Base-by-base conservation (phyloP, 2,113 vertebrate genomes). In the Chlorodrepanis virens region DNA sequence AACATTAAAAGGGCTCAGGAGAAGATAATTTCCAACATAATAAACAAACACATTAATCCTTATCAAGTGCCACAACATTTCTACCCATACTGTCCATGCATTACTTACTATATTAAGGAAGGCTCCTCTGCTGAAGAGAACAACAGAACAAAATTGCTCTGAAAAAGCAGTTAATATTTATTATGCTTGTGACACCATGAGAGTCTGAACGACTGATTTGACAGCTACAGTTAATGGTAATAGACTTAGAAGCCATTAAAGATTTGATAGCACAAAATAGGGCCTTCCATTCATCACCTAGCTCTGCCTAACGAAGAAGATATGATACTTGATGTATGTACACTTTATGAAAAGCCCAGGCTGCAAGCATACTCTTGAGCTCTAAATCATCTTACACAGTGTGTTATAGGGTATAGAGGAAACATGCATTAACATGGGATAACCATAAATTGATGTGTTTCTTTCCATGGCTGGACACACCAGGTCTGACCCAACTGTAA, bases 41-140 rank as follows among this genome's bases (percentile, higher is more conserved):
- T 93, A 95, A 95, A 90, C 75, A 96, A 92, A 77, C 54, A 77
- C 54, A 94, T 96, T 83, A 89, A 94, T 96, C 89, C 19, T 92
- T 86, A 86, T 93, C 71, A 86, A 83, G 42, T 53, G 45, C 22
- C 31, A 39, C 35, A 78, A 59, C 25, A 56, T 68, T 90, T 71
- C 74, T 79, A 81, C 42, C 24, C 35, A 13, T 65, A 77, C 81
- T 63, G 42, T 12, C 47, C 23, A n/a, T 76, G 50, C 31, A n/a
- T 88, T 93, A 47, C 52, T 83, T 28, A 74, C 45, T 83, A 21
- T 56, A 69, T 92, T 45, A 90, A 77, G 47, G 67, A 83, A 78
- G 27, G n/a, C 50, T 93, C 14, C 76, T 84, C 17, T 63, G 42
- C 42, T 90, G 63, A 86, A 81, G 35, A 90, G 16, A 1, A 5